A percentile compares a stretch with the other conserved stretches of the same genome.
Evolutionary conservation across 2,888 invertebrate species (phyloP).

Genomic region (Abscondita cerata): DNA sequence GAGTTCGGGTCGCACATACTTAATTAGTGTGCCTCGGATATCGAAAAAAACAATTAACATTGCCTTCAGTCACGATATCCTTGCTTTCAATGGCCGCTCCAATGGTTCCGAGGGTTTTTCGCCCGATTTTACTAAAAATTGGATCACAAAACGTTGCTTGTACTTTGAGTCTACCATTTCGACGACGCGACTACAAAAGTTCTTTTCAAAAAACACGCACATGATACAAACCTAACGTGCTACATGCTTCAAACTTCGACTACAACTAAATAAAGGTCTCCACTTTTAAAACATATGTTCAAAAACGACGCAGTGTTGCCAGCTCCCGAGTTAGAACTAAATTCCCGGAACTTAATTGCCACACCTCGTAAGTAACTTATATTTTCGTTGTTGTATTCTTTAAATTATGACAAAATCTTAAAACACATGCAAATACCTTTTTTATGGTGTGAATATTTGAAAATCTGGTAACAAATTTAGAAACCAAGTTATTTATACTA

Average conservation of each 20-base stretch:
- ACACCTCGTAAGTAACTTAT: conserved; percentile 7
- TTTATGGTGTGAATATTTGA: no score
- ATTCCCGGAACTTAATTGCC: conserved; percentile 11
- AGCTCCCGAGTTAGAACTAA: conserved; percentile 8
- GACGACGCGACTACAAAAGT: not conserved
- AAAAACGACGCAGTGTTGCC: conserved; percentile 1
- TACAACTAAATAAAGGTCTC: not conserved
- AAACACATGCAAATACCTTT: no score
- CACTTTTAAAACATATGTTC: not conserved
- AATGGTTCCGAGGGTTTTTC: not conserved
- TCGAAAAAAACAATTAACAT: conserved; percentile 13
- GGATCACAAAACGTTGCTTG: conserved; percentile 1
- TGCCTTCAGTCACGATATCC: not conserved
- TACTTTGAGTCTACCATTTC: not conserved
- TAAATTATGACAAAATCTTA: no score
- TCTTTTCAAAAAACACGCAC: conserved; percentile 2
- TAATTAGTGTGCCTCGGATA: conserved; percentile 16
- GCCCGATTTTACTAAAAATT: conserved; percentile 9
- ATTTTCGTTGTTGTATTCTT: no score
- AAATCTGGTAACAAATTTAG: no score
- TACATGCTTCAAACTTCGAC: not conserved
- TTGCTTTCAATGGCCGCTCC: not conserved
- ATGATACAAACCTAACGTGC: not conserved
- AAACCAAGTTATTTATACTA: no score
- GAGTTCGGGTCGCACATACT: conserved; percentile 2